These are phyloP conservation scores for Hoplostethus mediterraneus DNA, from an alignment of 2,797 vertebrate species.

Conservation along the genomic window DNA sequence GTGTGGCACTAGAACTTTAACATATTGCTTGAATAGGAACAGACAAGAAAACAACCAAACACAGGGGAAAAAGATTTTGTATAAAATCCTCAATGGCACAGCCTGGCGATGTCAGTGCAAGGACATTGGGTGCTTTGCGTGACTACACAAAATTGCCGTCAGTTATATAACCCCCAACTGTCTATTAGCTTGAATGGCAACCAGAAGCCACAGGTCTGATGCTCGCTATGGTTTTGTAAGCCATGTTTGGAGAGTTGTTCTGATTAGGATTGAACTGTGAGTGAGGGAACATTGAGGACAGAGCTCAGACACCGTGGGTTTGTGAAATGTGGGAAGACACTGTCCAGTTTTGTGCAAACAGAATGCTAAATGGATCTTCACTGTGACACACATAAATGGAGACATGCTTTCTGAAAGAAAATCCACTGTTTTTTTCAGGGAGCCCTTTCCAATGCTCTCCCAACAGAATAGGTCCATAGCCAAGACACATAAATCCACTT, in stretches of 20 bases:
- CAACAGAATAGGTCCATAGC: background rate
- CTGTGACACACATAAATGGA: constrained; percentile 25
- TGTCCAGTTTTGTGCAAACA: constrained; percentile 3
- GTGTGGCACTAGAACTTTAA: constrained; percentile 13
- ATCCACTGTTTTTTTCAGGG: background rate
- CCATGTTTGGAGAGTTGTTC: constrained; percentile 41
- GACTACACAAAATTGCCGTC: constrained; percentile 67
- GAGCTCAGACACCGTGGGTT: constrained; percentile 33
- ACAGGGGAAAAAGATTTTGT: constrained; percentile 32
- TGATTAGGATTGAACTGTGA: constrained; percentile 43
- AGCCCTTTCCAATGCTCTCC: background rate
- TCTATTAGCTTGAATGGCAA: constrained; percentile 60
- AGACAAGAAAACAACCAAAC: constrained; percentile 49
- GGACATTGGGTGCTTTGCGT: constrained; percentile 61
- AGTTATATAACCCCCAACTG: constrained; percentile 58
- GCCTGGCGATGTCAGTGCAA: constrained; percentile 45
- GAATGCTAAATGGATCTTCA: constrained; percentile 25
- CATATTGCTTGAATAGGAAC: constrained; percentile 29
- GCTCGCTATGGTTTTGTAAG: constrained; percentile 45
- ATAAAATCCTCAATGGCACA: constrained; percentile 40
- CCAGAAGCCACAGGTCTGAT: constrained; percentile 67
- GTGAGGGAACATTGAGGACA: constrained; percentile 50
- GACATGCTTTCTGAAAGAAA: constrained; percentile 2
- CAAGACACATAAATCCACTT: background rate
- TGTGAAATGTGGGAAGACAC: constrained; percentile 44